Evolutionary conservation across 2,797 vertebrate species (phyloP).

Genomic region (Dromococcyx pavoninus): DNA sequence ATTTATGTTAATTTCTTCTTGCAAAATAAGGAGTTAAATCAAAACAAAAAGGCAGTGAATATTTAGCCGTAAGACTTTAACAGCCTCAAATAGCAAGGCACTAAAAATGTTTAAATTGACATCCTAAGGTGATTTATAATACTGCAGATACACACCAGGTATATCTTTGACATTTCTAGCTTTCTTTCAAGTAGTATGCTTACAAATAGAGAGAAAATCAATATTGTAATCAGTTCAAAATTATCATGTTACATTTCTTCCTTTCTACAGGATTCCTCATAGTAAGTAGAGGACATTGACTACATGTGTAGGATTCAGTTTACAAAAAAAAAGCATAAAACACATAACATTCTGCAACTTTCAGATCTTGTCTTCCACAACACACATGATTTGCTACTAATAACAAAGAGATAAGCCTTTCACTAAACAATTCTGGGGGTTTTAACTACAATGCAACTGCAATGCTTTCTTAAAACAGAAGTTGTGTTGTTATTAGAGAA

Average conservation of each 20-base stretch:
- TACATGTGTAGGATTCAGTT: not conserved
- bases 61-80: not conserved
- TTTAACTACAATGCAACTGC: not conserved
- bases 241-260: not conserved
- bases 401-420: not conserved
- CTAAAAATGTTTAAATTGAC: not conserved
- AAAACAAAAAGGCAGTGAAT: not conserved
- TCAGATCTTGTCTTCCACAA: not conserved
- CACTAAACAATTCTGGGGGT: accelerated
- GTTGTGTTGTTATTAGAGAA: not conserved
- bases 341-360: not conserved
- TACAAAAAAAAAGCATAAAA: not conserved
- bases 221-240: not conserved
- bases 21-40: not conserved
- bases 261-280: not conserved
- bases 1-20: not conserved
- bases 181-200: not conserved
- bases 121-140: not conserved
- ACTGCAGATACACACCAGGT: not conserved
- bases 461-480: not conserved
- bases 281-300: not conserved
- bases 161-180: not conserved
- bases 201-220: not conserved
- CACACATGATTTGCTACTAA: not conserved
- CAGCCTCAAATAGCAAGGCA: not conserved